Conservation (phyloP, 2,888 invertebrate species). For the Marasmarcha lunaedactyla region DNA sequence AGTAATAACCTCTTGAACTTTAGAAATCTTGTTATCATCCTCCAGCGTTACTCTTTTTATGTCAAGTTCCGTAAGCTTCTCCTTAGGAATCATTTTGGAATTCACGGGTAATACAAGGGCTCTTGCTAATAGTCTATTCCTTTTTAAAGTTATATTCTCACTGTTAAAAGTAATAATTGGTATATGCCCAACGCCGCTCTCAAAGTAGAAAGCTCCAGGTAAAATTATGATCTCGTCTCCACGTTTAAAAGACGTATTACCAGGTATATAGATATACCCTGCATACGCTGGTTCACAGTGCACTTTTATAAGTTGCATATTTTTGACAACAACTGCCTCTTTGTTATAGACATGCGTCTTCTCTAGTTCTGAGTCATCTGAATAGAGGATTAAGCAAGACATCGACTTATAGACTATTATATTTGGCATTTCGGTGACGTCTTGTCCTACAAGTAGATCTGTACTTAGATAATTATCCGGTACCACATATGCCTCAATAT, state of each 20-base stretch:
- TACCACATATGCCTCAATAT: constrained; percentile 6
- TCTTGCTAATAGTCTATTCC: background rate
- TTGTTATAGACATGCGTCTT: background rate
- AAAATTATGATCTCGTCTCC: background rate
- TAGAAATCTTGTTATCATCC: too few species aligned
- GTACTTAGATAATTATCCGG: constrained; percentile 3
- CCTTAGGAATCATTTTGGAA: background rate
- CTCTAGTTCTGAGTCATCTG: background rate
- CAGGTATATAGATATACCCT: background rate
- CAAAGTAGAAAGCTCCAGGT: too few species aligned
- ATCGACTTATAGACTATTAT: constrained; percentile 5
- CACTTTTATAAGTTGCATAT: background rate
- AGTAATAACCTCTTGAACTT: background rate
- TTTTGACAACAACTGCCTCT: background rate
- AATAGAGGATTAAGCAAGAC: constrained; percentile 1
- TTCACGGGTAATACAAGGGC: too few species aligned
- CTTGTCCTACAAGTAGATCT: constrained; percentile 9
- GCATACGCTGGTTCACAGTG: background rate
- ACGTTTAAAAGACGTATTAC: background rate
- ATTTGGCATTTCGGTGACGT: constrained; percentile 7
- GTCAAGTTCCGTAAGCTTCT: background rate
- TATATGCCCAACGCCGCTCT: too few species aligned
- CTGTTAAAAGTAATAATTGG: too few species aligned
- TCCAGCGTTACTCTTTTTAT: background rate
- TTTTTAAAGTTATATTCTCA: background rate